These are phyloP conservation scores for Halichoerus grypus DNA, from an alignment of 2,113 vertebrate species.

Conservation along the genomic window DNA sequence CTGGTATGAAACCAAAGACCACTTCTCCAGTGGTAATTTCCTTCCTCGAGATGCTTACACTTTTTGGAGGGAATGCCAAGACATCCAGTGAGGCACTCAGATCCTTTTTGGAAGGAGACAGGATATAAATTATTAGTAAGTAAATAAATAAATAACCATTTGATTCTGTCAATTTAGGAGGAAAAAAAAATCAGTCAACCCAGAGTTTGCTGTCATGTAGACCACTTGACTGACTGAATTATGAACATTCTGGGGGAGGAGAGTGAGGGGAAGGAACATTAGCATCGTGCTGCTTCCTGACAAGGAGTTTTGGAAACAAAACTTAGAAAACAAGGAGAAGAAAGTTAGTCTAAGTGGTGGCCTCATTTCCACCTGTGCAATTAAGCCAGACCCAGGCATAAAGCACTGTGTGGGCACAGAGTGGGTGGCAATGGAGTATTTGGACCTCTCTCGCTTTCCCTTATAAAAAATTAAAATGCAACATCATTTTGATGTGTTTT, in stretches of 20 bases:
- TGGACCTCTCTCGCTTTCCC: not conserved
- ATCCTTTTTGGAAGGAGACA: constrained; percentile 76
- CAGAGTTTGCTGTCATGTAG: not conserved
- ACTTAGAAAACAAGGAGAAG: constrained; percentile 20
- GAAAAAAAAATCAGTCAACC: constrained; percentile 34
- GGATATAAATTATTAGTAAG: constrained; percentile 79
- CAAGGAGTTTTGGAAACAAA: constrained; percentile 23
- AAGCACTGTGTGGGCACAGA: not conserved
- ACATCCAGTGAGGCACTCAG: constrained; percentile 26
- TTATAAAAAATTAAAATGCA: not conserved
- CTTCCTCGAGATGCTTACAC: not conserved
- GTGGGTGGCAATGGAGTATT: rapidly evolving
- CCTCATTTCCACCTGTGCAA: not conserved
- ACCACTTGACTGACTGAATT: constrained; percentile 52
- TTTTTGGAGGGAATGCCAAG: constrained; percentile 65
- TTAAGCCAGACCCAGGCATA: rapidly evolving
- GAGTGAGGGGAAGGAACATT: not conserved
- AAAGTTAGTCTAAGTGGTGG: not conserved
- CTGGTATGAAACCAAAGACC: constrained; percentile 60
- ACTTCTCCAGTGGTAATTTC: not conserved
- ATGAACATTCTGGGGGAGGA: not conserved
- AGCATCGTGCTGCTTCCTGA: not conserved
- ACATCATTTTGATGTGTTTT: not conserved
- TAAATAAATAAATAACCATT: constrained; percentile 81
- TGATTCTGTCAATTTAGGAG: constrained; percentile 78